Percentiles rank a stretch among this genome's conserved stretches.
Conservation (phyloP, 2,113 vertebrate species). For the Boleophthalmus pectinirostris region DNA sequence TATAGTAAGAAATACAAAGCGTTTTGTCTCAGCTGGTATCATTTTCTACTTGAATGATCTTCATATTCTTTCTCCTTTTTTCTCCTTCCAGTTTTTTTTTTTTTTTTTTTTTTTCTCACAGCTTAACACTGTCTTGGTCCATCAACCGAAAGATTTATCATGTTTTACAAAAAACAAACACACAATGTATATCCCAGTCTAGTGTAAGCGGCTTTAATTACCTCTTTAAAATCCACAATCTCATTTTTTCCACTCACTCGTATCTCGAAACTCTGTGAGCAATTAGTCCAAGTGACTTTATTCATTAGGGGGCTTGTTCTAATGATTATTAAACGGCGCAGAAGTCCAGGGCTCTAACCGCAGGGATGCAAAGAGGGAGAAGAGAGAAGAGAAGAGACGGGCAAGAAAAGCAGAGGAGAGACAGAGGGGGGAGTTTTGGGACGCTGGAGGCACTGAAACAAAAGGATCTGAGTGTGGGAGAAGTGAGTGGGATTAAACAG, state of each 20-base stretch:
- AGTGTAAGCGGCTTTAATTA: constrained; percentile 70
- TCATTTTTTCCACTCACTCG: constrained; percentile 51
- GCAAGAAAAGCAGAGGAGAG: constrained; percentile 9
- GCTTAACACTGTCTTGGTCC: constrained; percentile 37
- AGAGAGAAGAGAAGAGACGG: constrained; percentile 9
- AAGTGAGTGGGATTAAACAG: constrained; percentile 57
- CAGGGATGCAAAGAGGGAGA: constrained; percentile 43
- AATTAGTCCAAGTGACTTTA: constrained; percentile 78
- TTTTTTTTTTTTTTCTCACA: constrained; percentile 22
- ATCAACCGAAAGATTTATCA: constrained; percentile 68
- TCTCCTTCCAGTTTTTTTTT: constrained; percentile 1
- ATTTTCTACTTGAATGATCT: constrained; percentile 50
- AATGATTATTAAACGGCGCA: constrained; percentile 78
- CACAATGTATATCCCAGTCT: constrained; percentile 53
- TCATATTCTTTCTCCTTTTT: constrained; percentile 45
- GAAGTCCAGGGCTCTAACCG: constrained; percentile 65
- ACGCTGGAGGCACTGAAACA: constrained; percentile 41
- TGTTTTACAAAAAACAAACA: constrained; percentile 65
- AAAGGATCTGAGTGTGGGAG: constrained; percentile 49
- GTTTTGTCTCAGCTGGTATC: constrained; percentile 31
- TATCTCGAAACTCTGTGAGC: constrained; percentile 72
- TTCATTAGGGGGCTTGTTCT: constrained; percentile 73
- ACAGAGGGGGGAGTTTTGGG: constrained; percentile 14
- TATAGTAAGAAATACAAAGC: constrained; percentile 15
- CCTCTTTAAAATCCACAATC: constrained; percentile 70